Evolutionary conservation across 2,888 invertebrate genomes (phyloP).

Genomic region (Troides oblongomaculatus): DNA sequence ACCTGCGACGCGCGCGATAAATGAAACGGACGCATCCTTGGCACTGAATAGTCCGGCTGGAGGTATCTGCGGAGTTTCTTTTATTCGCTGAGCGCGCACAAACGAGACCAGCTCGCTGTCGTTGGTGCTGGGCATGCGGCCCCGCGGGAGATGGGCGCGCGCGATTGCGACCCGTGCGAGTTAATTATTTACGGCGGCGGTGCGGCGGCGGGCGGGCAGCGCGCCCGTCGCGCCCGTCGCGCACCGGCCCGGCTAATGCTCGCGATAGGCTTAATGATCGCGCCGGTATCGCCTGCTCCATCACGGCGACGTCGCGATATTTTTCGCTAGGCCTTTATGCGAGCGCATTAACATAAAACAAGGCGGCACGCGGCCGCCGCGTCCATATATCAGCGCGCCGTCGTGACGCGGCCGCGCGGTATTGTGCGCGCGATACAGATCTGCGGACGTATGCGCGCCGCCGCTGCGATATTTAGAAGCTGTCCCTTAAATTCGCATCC

Average conservation of each 20-base stretch:
- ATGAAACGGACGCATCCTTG: constrained; percentile 75
- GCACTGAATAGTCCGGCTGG: constrained; percentile 78
- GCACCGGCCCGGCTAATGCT: constrained; percentile 1
- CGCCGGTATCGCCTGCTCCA: constrained; percentile 64
- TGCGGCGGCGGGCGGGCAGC: constrained; percentile 28
- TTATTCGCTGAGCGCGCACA: constrained; percentile 68
- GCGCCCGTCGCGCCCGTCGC: no score
- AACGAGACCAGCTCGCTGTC: constrained; percentile 76
- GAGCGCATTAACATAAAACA: constrained; percentile 77
- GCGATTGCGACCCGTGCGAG: constrained; percentile 59
- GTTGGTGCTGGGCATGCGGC: constrained; percentile 74
- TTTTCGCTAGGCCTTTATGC: constrained; percentile 65
- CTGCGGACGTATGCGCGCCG: constrained; percentile 68
- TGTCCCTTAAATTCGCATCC: constrained; percentile 71
- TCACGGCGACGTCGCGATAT: constrained; percentile 60
- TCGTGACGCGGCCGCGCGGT: constrained; percentile 72
- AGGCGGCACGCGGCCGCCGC: constrained; percentile 59
- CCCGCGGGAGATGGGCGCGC: constrained; percentile 64
- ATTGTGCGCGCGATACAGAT: constrained; percentile 77
- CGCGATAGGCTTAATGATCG: constrained; percentile 32
- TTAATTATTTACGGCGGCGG: constrained; percentile 6
- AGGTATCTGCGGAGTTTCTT: constrained; percentile 74
- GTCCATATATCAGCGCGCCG: constrained; percentile 77
- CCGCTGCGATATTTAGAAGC: constrained; percentile 75
- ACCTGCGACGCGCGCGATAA: constrained; percentile 78